These are phyloP conservation scores for Phymanthus crucifer DNA, from an alignment of 92 coral and sea anemone species.

Conservation along the genomic window DNA sequence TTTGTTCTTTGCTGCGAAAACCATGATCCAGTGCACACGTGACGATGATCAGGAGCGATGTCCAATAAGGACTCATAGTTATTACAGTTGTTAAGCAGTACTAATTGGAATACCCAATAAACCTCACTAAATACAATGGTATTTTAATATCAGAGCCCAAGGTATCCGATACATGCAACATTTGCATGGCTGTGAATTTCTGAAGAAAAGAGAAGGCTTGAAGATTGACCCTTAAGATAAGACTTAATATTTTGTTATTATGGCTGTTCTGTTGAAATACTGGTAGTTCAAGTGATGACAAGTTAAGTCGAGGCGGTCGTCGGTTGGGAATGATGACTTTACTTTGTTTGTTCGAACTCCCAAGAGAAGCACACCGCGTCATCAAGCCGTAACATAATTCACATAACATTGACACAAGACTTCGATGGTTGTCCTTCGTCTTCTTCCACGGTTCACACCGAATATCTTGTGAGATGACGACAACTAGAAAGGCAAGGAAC, in stretches of 20 bases:
- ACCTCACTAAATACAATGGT: conserved; percentile 8
- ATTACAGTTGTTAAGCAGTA: conserved; percentile 10
- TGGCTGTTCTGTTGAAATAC: conserved; percentile 1
- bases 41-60: background rate
- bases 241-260: background rate
- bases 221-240: conserved; percentile 10
- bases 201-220: background rate
- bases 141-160: conserved; percentile 14
- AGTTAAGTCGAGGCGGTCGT: background rate
- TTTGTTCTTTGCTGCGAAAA: background rate
- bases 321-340: conserved; percentile 6
- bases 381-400: conserved; percentile 23
- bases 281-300: conserved; percentile 22
- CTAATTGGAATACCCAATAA: conserved; percentile 32
- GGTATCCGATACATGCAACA: background rate
- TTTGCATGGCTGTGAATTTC: background rate
- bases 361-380: conserved; percentile 1
- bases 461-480: conserved; percentile 21
- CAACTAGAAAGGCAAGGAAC: background rate
- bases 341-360: conserved; percentile 30
- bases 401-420: background rate
- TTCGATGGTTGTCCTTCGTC: background rate
- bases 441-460: background rate
- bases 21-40: background rate
- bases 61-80: background rate